Percentiles rank a stretch among this genome's conserved stretches.
Evolutionary conservation across 2,888 invertebrate species (phyloP).

Genomic region (Hirtodrosophila histrioides): DNA sequence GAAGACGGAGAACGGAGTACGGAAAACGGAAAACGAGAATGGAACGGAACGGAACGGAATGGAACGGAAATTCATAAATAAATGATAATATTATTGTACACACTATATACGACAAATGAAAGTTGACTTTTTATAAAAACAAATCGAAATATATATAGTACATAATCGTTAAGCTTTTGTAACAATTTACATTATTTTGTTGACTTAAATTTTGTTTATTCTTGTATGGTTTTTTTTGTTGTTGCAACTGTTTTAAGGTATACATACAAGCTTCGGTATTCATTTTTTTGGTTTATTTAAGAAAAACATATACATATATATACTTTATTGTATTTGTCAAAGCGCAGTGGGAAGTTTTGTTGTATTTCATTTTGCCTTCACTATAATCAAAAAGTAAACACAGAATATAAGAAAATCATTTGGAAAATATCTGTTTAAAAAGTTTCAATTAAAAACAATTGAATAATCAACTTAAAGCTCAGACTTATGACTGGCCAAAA

Average conservation of each 20-base stretch:
- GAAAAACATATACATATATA: slow-evolving; percentile 47
- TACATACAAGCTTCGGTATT: slow-evolving; percentile 66
- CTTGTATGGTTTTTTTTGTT: slow-evolving; percentile 16
- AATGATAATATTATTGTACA: slow-evolving; percentile 17
- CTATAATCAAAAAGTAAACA: slow-evolving; percentile 70
- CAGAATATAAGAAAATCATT: slow-evolving; percentile 59
- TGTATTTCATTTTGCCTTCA: slow-evolving; percentile 82
- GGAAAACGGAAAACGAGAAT: neutral
- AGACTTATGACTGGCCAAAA: slow-evolving; percentile 51
- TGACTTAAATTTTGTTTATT: slow-evolving; percentile 21
- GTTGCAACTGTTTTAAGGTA: slow-evolving; percentile 51
- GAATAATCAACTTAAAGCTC: slow-evolving; percentile 41
- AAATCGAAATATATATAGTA: slow-evolving; percentile 20
- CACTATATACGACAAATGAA: slow-evolving; percentile 2
- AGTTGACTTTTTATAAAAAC: slow-evolving; percentile 8
- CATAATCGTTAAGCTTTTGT: slow-evolving; percentile 41
- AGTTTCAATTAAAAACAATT: slow-evolving; percentile 17
- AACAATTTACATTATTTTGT: slow-evolving; percentile 25
- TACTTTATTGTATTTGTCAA: slow-evolving; percentile 77
- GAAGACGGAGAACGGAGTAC: too few species aligned
- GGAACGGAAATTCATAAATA: slow-evolving; percentile 19
- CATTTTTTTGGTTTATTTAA: slow-evolving; percentile 39
- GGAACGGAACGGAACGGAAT: too few species aligned
- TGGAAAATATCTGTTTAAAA: slow-evolving; percentile 27
- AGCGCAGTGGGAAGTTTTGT: slow-evolving; percentile 85